phyloP scores from a whole-genome alignment of 2,888 invertebrate species.

The Ypsolopha sequella region DNA sequence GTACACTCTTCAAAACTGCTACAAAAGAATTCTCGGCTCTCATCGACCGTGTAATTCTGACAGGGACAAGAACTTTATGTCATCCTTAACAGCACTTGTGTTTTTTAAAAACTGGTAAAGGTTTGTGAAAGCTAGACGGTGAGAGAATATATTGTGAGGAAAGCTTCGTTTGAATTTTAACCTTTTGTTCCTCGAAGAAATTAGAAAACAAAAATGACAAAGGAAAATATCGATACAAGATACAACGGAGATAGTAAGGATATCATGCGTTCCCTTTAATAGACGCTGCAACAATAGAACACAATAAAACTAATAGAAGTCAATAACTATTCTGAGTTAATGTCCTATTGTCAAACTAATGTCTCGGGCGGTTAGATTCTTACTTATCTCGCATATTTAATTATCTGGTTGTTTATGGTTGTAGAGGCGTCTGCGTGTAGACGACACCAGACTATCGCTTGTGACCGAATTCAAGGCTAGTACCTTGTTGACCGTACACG shows the following conservation, averaged over 20 bases:
- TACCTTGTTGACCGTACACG: neutral
- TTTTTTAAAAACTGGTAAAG: neutral
- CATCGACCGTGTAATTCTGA: neutral
- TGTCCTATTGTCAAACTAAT: slow-evolving; percentile 18
- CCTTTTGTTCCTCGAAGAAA: no score
- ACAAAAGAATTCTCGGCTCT: slow-evolving; percentile 5
- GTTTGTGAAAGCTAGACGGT: no score
- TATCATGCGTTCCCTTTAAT: neutral
- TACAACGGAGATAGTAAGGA: neutral
- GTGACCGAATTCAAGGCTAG: slow-evolving; percentile 22
- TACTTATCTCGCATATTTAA: slow-evolving; percentile 26
- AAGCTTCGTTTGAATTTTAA: no score
- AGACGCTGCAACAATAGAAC: neutral
- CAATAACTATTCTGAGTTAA: slow-evolving; percentile 7
- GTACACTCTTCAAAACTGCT: slow-evolving; percentile 20
- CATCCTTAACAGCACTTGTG: neutral
- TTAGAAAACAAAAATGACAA: no score
- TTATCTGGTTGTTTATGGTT: slow-evolving; percentile 30
- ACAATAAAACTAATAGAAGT: neutral
- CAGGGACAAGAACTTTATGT: neutral
- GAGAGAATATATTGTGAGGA: no score
- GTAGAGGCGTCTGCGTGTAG: neutral
- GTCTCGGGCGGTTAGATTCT: slow-evolving; percentile 14
- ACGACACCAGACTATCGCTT: slow-evolving; percentile 21
- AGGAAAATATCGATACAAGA: no score